Conservation (phyloP, 2,797 vertebrate genomes). For the Pitangus sulphuratus region DNA sequence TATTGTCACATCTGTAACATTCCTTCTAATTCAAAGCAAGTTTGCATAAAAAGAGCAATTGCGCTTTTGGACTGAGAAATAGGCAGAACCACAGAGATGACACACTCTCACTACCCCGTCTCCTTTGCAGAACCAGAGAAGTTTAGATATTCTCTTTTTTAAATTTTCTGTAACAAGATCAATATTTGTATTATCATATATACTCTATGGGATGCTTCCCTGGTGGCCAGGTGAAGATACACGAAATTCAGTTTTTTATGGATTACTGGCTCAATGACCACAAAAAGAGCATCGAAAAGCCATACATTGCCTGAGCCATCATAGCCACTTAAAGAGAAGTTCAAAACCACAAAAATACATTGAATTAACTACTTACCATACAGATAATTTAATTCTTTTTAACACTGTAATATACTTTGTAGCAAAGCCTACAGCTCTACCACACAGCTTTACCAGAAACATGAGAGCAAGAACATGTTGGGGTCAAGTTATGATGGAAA, state of each 20-base stretch:
- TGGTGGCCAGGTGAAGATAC: background rate
- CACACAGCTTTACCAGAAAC: background rate
- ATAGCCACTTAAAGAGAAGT: background rate
- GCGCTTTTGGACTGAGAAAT: background rate
- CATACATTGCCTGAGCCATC: background rate
- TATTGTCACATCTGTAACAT: background rate
- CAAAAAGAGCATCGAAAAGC: background rate
- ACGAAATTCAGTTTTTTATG: background rate
- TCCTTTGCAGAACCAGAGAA: background rate
- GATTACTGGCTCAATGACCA: background rate
- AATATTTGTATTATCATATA: background rate
- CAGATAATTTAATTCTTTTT: background rate
- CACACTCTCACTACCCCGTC: background rate
- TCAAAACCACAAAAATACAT: background rate
- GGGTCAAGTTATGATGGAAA: background rate
- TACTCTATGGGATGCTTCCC: background rate
- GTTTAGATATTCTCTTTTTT: background rate
- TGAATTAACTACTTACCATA: background rate
- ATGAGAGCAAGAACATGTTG: accelerated
- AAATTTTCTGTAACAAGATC: background rate
- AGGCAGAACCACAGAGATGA: background rate
- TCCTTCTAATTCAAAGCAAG: background rate
- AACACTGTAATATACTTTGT: background rate
- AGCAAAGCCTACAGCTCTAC: background rate
- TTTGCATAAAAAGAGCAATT: background rate